Conservation (phyloP, 2,888 invertebrate species). For the Furcula furcula region DNA sequence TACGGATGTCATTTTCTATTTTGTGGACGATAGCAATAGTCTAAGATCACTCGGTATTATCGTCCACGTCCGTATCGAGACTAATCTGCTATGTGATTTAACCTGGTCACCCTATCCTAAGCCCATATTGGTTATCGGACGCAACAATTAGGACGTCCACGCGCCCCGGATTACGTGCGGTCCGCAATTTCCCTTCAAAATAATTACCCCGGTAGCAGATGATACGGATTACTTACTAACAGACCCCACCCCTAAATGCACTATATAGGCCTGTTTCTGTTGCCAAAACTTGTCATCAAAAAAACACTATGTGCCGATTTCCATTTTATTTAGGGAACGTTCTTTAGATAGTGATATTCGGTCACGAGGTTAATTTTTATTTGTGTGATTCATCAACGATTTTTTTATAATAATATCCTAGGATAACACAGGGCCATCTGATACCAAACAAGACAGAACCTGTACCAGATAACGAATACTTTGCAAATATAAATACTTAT, state of each 20-base stretch:
- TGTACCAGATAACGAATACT: too few relatives aligned
- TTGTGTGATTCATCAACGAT: too few relatives aligned
- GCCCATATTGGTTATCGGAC: slow-evolving; percentile 67
- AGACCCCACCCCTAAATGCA: slow-evolving; percentile 43
- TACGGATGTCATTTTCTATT: too few relatives aligned
- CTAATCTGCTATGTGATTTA: too few relatives aligned
- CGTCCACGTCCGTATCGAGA: too few relatives aligned
- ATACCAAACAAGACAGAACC: too few relatives aligned
- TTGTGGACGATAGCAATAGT: too few relatives aligned
- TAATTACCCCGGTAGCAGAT: slow-evolving; percentile 79
- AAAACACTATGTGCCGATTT: slow-evolving; percentile 30
- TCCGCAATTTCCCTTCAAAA: slow-evolving; percentile 68
- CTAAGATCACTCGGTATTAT: too few relatives aligned
- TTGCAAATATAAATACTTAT: too few relatives aligned
- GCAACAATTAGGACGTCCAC: slow-evolving; percentile 76
- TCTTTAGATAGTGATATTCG: slow-evolving; percentile 23
- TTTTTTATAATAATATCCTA: too few relatives aligned
- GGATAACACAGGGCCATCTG: too few relatives aligned
- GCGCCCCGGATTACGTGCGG: slow-evolving; percentile 64
- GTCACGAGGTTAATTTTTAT: slow-evolving; percentile 1
- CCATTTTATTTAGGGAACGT: slow-evolving; percentile 28
- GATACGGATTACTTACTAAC: slow-evolving; percentile 68
- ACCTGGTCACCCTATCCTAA: slow-evolving; percentile 53
- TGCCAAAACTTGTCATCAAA: slow-evolving; percentile 32
- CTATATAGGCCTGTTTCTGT: slow-evolving; percentile 44